A percentile compares a stretch with the other conserved stretches of the same genome.
These are phyloP conservation scores for Polietes domitor DNA, from an alignment of 2,888 invertebrate genomes.

Conservation along the genomic window DNA sequence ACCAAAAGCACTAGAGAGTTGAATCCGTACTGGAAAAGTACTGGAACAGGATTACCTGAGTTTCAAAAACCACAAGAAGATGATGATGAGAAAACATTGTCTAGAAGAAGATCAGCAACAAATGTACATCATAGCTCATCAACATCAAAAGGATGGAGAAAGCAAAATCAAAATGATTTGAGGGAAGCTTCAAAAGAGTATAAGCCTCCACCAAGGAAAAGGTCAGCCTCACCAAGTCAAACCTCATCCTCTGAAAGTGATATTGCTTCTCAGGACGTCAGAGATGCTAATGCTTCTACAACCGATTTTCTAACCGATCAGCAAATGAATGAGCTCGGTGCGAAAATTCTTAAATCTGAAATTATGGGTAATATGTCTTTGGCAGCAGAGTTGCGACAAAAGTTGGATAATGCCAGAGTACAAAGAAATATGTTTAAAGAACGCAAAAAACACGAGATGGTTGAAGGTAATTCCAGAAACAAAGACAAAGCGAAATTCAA, in stretches of 20 bases:
- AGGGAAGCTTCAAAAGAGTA: constrained; percentile 67
- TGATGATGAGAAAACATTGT: constrained; percentile 54
- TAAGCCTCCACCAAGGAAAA: constrained; percentile 3
- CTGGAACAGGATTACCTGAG: constrained; percentile 91
- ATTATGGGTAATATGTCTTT: constrained; percentile 91
- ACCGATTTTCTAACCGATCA: constrained; percentile 85
- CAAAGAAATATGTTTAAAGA: constrained; percentile 73
- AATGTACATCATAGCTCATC: neutral
- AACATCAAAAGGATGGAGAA: constrained; percentile 57
- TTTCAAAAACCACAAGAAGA: constrained; percentile 80
- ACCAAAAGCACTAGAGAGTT: constrained; percentile 89
- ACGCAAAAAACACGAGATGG: constrained; percentile 42
- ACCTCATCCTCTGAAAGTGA: constrained; percentile 54
- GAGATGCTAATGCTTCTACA: constrained; percentile 58
- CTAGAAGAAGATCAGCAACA: neutral
- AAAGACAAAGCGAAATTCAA: constrained; percentile 10
- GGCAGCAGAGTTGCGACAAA: constrained; percentile 86
- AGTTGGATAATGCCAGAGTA: constrained; percentile 87
- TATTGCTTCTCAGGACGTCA: constrained; percentile 26
- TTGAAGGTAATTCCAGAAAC: constrained; percentile 36
- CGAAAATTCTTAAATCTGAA: constrained; percentile 96
- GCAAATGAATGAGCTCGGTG: constrained; percentile 94
- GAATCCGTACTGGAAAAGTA: constrained; percentile 96
- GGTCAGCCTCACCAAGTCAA: neutral
- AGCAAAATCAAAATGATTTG: constrained; percentile 16